Evolutionary conservation across 2,888 invertebrate species (phyloP).

Genomic region (Agonopterix alstromeriana): DNA sequence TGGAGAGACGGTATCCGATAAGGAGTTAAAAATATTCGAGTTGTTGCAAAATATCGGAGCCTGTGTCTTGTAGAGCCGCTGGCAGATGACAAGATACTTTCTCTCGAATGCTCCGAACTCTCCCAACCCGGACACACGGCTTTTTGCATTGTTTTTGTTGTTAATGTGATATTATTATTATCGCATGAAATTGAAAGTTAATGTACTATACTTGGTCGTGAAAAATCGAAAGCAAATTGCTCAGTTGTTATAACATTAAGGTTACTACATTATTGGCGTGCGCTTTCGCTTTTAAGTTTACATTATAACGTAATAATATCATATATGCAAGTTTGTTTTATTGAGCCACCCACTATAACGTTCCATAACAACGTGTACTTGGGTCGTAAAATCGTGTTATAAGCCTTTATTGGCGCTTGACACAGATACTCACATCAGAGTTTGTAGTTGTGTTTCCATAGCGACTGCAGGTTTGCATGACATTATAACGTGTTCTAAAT

Average conservation of each 20-base stretch:
- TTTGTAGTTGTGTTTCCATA: too few relatives aligned
- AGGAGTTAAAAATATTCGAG: conserved; percentile 37
- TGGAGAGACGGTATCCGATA: conserved; percentile 24
- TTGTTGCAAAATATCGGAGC: conserved; percentile 42
- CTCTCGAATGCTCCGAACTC: conserved; percentile 43
- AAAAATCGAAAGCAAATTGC: conserved; percentile 56
- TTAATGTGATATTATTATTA: conserved; percentile 59
- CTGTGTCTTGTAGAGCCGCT: conserved; percentile 21
- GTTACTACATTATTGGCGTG: conserved; percentile 20
- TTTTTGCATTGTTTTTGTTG: conserved; percentile 63
- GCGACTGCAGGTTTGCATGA: too few relatives aligned
- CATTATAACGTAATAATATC: conserved; percentile 11
- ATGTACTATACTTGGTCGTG: conserved; percentile 43
- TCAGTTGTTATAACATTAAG: conserved; percentile 34
- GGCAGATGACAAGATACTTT: conserved; percentile 59
- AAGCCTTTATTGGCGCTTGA: too few relatives aligned
- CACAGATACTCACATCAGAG: too few relatives aligned
- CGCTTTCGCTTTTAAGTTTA: conserved; percentile 24
- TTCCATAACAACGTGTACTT: too few relatives aligned
- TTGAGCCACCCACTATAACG: conserved; percentile 9
- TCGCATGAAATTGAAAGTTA: conserved; percentile 61
- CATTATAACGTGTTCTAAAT: too few relatives aligned
- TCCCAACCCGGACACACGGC: conserved; percentile 51
- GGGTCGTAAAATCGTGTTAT: too few relatives aligned
- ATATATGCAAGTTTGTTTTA: conserved; percentile 9